Conservation (phyloP, 1,140 invertebrate species). For the Drosophila subobscura region DNA sequence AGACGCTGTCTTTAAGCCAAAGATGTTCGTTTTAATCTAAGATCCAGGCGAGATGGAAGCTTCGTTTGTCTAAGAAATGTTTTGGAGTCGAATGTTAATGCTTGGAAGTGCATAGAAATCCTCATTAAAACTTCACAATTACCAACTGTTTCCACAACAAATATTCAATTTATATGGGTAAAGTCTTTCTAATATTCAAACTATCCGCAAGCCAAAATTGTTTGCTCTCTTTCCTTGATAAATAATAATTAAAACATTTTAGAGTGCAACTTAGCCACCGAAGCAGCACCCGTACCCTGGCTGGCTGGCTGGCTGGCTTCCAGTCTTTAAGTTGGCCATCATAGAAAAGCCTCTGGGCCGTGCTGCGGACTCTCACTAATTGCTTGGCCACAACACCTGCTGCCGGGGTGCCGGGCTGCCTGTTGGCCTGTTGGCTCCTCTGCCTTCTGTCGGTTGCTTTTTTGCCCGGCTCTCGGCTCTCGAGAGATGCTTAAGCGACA, state of each 20-base stretch:
- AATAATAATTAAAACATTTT: slow-evolving; percentile 5
- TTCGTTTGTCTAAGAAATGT: too few relatives aligned
- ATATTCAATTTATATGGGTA: too few relatives aligned
- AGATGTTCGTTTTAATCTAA: not conserved
- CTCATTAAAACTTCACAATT: too few relatives aligned
- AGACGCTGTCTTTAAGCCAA: not conserved
- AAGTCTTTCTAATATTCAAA: too few relatives aligned
- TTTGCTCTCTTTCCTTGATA: too few relatives aligned
- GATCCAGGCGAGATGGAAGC: too few relatives aligned
- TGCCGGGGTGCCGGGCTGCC: slow-evolving; percentile 22
- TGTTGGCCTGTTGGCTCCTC: not conserved
- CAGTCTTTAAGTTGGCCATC: slow-evolving; percentile 27
- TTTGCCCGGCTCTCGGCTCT: slow-evolving; percentile 18
- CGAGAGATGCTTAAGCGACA: slow-evolving; percentile 45
- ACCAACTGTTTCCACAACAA: too few relatives aligned
- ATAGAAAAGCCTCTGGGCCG: slow-evolving; percentile 29
- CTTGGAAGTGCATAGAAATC: too few relatives aligned
- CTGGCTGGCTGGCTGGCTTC: not conserved
- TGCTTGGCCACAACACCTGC: slow-evolving; percentile 73
- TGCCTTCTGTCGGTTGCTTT: slow-evolving; percentile 3
- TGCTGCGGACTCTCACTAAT: slow-evolving; percentile 60
- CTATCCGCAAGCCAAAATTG: too few relatives aligned
- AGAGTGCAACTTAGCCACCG: not conserved
- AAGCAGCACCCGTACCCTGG: too few relatives aligned
- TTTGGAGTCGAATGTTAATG: too few relatives aligned